Evolutionary conservation across 2,797 vertebrate species (phyloP), one percentile per base, ranked within the genome.

Genomic region (Peromyscus melanophrys): DNA sequence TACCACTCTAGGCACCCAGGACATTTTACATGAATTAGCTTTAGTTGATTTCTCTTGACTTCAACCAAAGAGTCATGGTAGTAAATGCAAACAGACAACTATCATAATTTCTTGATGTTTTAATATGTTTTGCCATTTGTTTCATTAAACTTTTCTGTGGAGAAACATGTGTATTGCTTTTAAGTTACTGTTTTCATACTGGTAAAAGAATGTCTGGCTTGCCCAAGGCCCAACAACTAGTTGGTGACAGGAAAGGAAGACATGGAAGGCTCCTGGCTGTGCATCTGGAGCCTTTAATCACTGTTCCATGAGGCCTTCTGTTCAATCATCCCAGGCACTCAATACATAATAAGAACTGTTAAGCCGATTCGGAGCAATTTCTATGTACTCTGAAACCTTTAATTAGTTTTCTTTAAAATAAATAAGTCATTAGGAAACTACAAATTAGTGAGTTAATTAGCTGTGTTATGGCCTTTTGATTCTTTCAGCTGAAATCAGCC

Each of bases 381-480:
- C 75, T 92, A 43, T 92, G n/a, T 94, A 83, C 75, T 75, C 57
- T 95, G 69, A 96, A 95, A 73, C 49, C 85, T 61, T 91, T 97
- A 95, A 92, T 94, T 97, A 91, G 65, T 89, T 94, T 95, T 76
- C 82, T 95, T 97, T 96, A 88, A 92, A 97, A 94, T 76, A 94
- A 97, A 95, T 93, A 96, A 96, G 91, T 97, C 67, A 95, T 95
- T 95, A 94, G 92, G 87, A 95, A 96, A 34, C 65, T 94, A 94
- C 49, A 92, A 97, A 97, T 97, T 92, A 92, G n/a, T 59, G 86
- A 95, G 46, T 81, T 91, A 95, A 95, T 97, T 97, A 96, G 31
- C 88, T 92, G 13, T 89, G 57, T 80, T 92, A 84, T 40, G n/a
- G 71, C 55, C 69, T 94, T 95, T 96, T 61, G 78, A 49, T 83